These are phyloP conservation scores for Rhagium mordax DNA, from an alignment of 2,888 invertebrate genomes.

Conservation along the genomic window DNA sequence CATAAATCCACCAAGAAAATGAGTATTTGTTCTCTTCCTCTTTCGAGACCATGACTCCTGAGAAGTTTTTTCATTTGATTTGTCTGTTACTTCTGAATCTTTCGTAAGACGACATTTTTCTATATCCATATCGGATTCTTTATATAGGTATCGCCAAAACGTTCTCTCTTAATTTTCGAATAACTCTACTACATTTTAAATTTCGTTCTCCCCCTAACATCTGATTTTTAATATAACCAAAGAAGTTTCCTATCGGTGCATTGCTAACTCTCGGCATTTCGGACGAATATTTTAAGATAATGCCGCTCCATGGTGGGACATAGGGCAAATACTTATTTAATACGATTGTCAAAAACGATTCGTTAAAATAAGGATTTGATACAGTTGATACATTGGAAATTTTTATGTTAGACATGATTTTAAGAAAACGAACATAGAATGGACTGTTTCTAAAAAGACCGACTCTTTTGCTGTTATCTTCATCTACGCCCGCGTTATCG, in stretches of 20 bases:
- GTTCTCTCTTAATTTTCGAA: neutral
- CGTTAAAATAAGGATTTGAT: neutral
- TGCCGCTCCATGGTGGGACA: neutral
- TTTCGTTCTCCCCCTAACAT: neutral
- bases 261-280: neutral
- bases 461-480: too few relatives aligned
- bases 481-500: too few relatives aligned
- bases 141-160: neutral
- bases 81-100: neutral
- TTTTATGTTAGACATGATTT: neutral
- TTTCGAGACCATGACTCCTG: neutral
- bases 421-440: neutral
- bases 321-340: conserved; percentile 6
- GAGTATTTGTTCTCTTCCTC: neutral
- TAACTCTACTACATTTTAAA: neutral
- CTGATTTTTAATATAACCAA: neutral
- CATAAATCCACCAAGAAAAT: neutral
- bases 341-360: neutral
- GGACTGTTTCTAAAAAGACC: neutral
- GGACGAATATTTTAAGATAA: neutral
- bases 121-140: neutral
- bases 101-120: neutral
- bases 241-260: neutral
- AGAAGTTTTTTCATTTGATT: neutral
- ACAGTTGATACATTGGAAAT: neutral